Base-by-base conservation (phyloP, 2,797 vertebrate genomes). In the Liasis olivaceus region DNA sequence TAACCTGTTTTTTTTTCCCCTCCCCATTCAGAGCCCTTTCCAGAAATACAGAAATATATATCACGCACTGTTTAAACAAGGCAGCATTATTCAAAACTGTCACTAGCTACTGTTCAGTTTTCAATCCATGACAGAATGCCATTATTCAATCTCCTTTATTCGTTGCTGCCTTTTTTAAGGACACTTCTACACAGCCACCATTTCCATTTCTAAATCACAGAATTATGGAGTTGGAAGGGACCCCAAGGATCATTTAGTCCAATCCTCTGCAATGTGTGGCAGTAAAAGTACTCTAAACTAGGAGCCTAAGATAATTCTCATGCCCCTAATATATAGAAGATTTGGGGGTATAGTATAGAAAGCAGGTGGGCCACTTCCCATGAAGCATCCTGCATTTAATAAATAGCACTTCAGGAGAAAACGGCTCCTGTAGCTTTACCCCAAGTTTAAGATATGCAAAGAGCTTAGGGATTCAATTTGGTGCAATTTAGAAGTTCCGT, bases 21-120 rank as follows among this genome's bases (percentile, higher is more conserved):
- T 88, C 86, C 72, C 63, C 26, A 63, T 24, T 56, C 28, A 54
- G 14, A 64, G 2, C 1, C 1, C 26, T 85, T 92, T 69, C 56
- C 77, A 92, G 13, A 88, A 9, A 62, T 51, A 20, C 22, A 91
- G 69, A 89, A 14, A 47, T 42, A 47, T 47, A 56, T 63, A 51
- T 17, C 36, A 47, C 62, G 14, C 14, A 54, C 54, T 88, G 42
- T 59, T 88, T 86, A 94, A 92, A 92, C 56, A 92, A 28, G 85
- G 51, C 72, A 69, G 54, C 69, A 81, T 88, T 89, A 63, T 88
- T 64, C 26, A 85, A 88, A 69, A 66, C 62, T 85, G 42, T 51
- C 36, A 62, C 63, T 84, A 89, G 64, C 64, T 63, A 89, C 64
- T 89, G 81, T 85, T 77, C 36, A 31, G 84, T 77, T 90, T 85